Evolutionary conservation across 2,113 vertebrate genomes (phyloP).

Genomic region (Eubucco bourcierii): DNA sequence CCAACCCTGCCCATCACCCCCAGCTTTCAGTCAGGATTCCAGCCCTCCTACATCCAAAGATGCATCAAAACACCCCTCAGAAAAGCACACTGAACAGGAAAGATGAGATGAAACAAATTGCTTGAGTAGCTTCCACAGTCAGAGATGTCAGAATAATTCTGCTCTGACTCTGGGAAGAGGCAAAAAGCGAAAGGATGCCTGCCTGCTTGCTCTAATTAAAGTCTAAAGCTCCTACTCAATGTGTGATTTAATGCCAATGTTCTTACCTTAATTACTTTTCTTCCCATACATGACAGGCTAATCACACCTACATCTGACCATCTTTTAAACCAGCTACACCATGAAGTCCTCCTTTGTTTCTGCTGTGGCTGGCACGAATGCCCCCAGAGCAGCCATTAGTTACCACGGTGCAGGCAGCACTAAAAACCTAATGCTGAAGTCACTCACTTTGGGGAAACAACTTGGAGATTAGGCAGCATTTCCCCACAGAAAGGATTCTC

Average conservation of each 20-base stretch:
- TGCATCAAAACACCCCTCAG: slow-evolving; percentile 59
- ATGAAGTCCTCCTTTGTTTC: background rate
- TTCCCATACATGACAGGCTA: background rate
- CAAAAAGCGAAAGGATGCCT: slow-evolving; percentile 16
- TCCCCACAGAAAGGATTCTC: no score
- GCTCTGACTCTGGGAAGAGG: background rate
- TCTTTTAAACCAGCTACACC: background rate
- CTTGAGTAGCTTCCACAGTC: slow-evolving; percentile 60
- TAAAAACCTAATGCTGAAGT: background rate
- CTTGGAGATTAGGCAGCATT: background rate
- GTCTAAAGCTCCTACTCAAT: background rate
- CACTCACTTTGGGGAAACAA: background rate
- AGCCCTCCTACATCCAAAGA: slow-evolving; percentile 45
- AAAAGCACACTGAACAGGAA: slow-evolving; percentile 34
- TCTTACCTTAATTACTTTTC: slow-evolving; percentile 5
- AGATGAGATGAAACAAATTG: slow-evolving; percentile 71
- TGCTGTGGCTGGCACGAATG: background rate
- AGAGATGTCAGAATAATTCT: slow-evolving; percentile 56
- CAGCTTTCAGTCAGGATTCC: slow-evolving; percentile 63
- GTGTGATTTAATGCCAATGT: background rate
- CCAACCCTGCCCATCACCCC: slow-evolving; percentile 3
- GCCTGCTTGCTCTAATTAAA: slow-evolving; percentile 59
- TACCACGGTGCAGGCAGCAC: background rate
- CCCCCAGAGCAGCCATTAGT: background rate
- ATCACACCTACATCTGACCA: background rate